A percentile compares a stretch with the other conserved stretches of the same genome.
phyloP scores from a whole-genome alignment of 2,113 vertebrate species.

The Montifringilla adamsi region DNA sequence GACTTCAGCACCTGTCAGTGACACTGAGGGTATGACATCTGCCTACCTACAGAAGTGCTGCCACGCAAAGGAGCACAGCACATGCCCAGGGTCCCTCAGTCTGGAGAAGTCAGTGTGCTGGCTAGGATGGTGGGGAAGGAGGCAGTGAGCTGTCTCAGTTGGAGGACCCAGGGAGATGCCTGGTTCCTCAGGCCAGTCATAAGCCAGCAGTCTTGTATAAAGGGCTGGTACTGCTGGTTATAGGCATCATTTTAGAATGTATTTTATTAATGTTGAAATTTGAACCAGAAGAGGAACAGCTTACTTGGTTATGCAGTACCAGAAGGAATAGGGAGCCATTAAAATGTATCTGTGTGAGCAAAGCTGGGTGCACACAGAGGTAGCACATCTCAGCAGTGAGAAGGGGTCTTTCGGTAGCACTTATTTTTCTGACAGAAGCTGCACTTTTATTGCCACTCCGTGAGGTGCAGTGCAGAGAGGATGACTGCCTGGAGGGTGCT shows the following conservation, averaged over 20 bases:
- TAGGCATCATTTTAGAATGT: background rate
- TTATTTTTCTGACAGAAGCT: background rate
- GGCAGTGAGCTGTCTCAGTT: accelerated
- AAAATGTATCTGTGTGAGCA: slow-evolving; percentile 10
- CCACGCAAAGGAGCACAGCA: accelerated
- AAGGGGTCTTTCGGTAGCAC: background rate
- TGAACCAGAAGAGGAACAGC: background rate
- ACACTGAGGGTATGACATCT: background rate
- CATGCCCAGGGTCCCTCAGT: accelerated
- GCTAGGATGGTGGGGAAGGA: background rate
- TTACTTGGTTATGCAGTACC: background rate
- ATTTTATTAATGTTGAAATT: background rate
- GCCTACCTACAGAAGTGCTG: background rate
- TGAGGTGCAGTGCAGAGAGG: background rate
- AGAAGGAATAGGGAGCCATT: slow-evolving; percentile 5
- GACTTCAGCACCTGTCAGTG: background rate
- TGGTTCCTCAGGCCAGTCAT: background rate
- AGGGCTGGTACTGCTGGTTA: background rate
- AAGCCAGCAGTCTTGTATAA: background rate
- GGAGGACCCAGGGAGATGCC: background rate
- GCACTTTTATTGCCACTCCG: background rate
- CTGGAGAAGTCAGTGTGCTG: background rate
- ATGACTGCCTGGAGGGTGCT: background rate
- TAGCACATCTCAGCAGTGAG: background rate
- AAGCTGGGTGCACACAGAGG: background rate